Conservation (phyloP, 1,140 invertebrate genomes). For the Pogonus chalceus region DNA sequence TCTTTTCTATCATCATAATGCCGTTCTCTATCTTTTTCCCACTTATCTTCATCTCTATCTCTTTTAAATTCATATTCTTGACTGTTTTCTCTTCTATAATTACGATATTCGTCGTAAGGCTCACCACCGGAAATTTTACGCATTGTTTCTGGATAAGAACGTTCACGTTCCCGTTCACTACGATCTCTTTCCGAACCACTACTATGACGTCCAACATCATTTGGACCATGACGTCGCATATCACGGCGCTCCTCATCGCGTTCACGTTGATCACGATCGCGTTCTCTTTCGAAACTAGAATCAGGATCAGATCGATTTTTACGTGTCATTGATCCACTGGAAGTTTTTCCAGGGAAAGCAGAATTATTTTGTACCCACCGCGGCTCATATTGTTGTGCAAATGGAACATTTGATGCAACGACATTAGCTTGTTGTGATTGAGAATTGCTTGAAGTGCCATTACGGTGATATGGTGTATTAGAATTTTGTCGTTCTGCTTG, state of each 20-base stretch:
- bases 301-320: conserved; percentile 9
- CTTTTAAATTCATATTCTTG: conserved; percentile 21
- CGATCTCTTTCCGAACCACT: not conserved
- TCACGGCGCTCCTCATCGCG: conserved; percentile 9
- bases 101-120: conserved; percentile 5
- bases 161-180: not conserved
- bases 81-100: conserved; percentile 17
- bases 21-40: conserved; percentile 16
- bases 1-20: conserved; percentile 20
- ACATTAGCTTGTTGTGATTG: conserved; percentile 12
- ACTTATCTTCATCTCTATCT: conserved; percentile 13
- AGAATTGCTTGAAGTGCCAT: conserved; percentile 20
- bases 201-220: not conserved
- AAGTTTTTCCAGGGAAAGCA: conserved; percentile 6
- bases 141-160: not conserved
- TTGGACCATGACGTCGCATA: not conserved
- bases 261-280: conserved; percentile 10
- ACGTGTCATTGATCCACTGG: not conserved
- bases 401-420: conserved; percentile 25
- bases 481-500: conserved; percentile 37
- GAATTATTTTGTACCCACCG: conserved; percentile 28
- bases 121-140: conserved; percentile 9
- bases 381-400: conserved; percentile 41
- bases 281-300: conserved; percentile 16
- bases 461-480: conserved; percentile 13